A percentile compares a stretch with the other conserved stretches of the same genome.
These are phyloP conservation scores for Conus betulinus DNA, from an alignment of 1,140 invertebrate species.

Conservation along the genomic window DNA sequence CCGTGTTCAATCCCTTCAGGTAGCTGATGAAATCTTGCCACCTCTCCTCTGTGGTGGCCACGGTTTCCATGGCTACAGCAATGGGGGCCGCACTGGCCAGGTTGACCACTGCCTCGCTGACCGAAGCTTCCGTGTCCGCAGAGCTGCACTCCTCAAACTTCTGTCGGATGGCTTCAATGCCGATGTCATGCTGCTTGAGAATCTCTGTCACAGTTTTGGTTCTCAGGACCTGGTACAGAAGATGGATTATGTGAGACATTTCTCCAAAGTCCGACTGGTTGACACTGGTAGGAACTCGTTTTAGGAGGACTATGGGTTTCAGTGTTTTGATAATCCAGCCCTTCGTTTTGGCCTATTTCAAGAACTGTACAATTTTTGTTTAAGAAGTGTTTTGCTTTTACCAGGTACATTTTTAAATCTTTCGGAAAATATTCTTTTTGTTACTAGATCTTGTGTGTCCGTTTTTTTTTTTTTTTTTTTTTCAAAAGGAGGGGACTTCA, in stretches of 20 bases:
- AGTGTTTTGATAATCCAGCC: too few species aligned
- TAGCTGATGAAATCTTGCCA: conserved; percentile 17
- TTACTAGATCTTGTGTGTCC: too few species aligned
- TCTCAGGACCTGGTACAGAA: conserved; percentile 9
- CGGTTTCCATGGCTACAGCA: conserved; percentile 21
- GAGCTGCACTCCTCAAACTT: conserved; percentile 35
- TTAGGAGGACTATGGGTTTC: too few species aligned
- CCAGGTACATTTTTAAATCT: too few species aligned
- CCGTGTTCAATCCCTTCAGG: background rate
- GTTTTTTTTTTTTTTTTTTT: too few species aligned
- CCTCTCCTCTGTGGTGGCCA: conserved; percentile 24
- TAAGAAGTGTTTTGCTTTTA: too few species aligned
- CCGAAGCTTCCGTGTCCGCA: background rate
- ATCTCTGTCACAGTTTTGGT: conserved; percentile 56
- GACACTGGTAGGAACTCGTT: background rate
- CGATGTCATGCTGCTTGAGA: conserved; percentile 57
- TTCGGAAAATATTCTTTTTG: too few species aligned
- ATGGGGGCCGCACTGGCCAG: conserved; percentile 31
- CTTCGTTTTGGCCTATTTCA: too few species aligned
- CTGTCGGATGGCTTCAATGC: conserved; percentile 56
- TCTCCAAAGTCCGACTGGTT: background rate
- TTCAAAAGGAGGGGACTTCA: too few species aligned
- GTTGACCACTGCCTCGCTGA: conserved; percentile 1
- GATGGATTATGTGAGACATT: background rate
- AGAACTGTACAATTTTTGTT: too few species aligned